Evolutionary conservation across 2,888 invertebrate genomes (phyloP).

Genomic region (Thecophora atra): DNA sequence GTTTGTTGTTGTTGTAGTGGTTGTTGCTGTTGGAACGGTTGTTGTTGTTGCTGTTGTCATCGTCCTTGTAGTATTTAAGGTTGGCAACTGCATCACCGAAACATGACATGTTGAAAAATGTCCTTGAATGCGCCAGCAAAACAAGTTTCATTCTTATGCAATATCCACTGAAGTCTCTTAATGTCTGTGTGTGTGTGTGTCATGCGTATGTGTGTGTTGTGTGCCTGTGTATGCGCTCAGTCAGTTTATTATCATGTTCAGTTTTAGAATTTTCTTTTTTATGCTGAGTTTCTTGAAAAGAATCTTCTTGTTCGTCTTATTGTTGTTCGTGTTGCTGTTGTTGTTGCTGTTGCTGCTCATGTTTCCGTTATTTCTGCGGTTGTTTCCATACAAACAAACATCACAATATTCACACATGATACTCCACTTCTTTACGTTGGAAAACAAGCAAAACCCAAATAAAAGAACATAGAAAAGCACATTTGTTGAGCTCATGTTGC

Average conservation of each 20-base stretch:
- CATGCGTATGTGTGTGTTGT: background rate
- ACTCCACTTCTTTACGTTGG: too few relatives aligned
- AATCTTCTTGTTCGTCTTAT: too few relatives aligned
- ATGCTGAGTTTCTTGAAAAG: background rate
- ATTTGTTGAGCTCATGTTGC: too few relatives aligned
- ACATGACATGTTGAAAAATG: background rate
- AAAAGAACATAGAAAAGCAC: background rate
- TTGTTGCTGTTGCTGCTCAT: too few relatives aligned
- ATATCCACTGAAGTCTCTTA: background rate
- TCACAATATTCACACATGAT: too few relatives aligned
- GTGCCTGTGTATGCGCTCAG: too few relatives aligned
- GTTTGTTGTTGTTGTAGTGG: background rate
- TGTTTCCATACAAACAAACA: background rate
- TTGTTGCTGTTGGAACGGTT: background rate
- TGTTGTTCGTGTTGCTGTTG: too few relatives aligned
- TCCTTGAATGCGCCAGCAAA: slow-evolving; percentile 13
- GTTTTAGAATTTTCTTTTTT: slow-evolving; percentile 17
- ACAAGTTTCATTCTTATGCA: background rate
- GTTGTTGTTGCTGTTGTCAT: background rate
- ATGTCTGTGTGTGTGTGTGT: too few relatives aligned
- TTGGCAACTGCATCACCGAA: background rate
- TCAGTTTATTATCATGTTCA: background rate
- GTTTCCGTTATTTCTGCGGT: too few relatives aligned
- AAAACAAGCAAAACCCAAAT: background rate
- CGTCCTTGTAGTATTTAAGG: background rate